Conservation (phyloP, 2,888 invertebrate genomes). For the Bombyx huttoni region DNA sequence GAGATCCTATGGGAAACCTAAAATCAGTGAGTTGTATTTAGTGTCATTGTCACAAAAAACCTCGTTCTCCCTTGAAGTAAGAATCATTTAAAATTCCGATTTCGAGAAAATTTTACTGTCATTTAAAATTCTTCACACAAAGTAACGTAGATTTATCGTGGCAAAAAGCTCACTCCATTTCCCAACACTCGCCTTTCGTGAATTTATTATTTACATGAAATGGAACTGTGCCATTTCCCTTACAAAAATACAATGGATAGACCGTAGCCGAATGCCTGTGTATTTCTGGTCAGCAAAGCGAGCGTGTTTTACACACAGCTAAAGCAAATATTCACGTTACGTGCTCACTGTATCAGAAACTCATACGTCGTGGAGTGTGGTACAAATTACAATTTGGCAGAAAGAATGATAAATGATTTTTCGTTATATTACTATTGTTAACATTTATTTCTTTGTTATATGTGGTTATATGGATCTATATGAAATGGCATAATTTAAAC, state of each 20-base stretch:
- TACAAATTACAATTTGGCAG: not conserved
- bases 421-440: too few relatives aligned
- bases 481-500: too few relatives aligned
- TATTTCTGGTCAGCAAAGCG: conserved; percentile 21
- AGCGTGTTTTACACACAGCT: conserved; percentile 32
- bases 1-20: too few relatives aligned
- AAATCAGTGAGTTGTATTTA: not conserved
- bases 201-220: conserved; percentile 2
- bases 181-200: not conserved
- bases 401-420: too few relatives aligned
- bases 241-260: conserved; percentile 2
- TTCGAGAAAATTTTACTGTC: not conserved
- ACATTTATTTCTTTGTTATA: too few relatives aligned
- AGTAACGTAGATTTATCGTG: not conserved
- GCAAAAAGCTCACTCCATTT: not conserved
- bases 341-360: conserved; percentile 59
- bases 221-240: not conserved
- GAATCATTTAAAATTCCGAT: not conserved
- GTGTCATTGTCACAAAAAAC: not conserved
- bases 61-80: not conserved
- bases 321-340: conserved; percentile 40
- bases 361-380: conserved; percentile 23
- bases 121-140: not conserved
- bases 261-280: conserved; percentile 5
- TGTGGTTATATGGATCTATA: too few relatives aligned